Evolutionary conservation across 2,888 invertebrate species (phyloP), one percentile per base, ranked within the genome.

Genomic region (Drosophila birchii): DNA sequence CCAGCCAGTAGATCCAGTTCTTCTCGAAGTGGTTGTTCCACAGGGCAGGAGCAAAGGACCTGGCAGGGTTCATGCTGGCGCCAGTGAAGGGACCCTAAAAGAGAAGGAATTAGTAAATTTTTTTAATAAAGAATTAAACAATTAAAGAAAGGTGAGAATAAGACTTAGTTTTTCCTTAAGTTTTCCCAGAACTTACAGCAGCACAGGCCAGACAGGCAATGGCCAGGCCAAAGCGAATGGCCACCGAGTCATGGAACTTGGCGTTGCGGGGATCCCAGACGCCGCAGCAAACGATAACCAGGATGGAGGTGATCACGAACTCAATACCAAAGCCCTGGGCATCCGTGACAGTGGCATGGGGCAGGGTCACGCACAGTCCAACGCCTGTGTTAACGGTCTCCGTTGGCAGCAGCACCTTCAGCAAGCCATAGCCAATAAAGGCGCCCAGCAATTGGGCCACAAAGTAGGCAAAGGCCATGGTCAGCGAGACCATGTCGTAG

Each of bases 1-100:
- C 96, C 7, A 94, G 91, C 96, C 96, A 96, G 85, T 95, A 96
- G 1, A 95, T 68, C 96, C 96, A 97, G 75, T 96, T 96, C 34
- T 93, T 79, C 0, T 90, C 75, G 95, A 96, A 96, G 44, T 93
- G 93, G 3, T 94, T 94, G 38, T 95, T 95, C 93, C 95, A 95
- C 3, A 96, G 78, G 0, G 96, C 96, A 0, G 96, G 96, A 0
- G 94, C 96, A 20, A 97, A 93, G 7, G 94, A 93, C 73, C 96
- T 94, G 0, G 95, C 95, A 0, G 96, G 96, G 87, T 96, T 96
- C 95, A 96, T 94, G 87, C 95, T 95, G 45, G 94, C 95, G 0
- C 95, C 95, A 0, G 96, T 96, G 77, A 95, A 94, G 2, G 95
- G 95, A 6, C 95, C 95, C 96, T 96, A 91, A 45, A 54, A 32